Evolutionary conservation across 2,113 vertebrate genomes (phyloP).

Genomic region (Isurus oxyrinchus): DNA sequence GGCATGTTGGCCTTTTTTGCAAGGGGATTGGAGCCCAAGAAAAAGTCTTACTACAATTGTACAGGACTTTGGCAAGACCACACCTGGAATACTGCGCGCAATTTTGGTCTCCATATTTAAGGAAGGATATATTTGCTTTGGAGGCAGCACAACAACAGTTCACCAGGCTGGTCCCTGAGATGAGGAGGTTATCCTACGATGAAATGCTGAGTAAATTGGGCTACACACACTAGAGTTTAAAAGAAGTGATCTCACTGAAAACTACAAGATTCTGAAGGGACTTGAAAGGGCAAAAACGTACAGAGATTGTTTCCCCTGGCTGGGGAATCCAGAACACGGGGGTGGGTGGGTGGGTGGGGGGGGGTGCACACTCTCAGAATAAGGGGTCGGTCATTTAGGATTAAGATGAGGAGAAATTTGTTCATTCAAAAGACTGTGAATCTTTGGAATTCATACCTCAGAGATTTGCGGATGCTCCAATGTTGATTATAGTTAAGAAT

Average conservation of each 20-base stretch:
- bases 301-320: background rate
- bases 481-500: too few species aligned
- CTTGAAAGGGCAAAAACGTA: background rate
- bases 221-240: background rate
- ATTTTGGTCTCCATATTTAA: background rate
- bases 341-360: too few species aligned
- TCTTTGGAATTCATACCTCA: too few species aligned
- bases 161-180: background rate
- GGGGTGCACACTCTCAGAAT: too few species aligned
- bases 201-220: background rate
- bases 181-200: background rate
- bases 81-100: background rate
- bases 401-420: too few species aligned
- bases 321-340: background rate
- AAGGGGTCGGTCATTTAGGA: too few species aligned
- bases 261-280: background rate
- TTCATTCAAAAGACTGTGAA: too few species aligned
- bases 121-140: background rate
- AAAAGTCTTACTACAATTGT: background rate
- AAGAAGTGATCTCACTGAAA: background rate
- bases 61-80: background rate
- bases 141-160: too few species aligned
- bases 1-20: background rate
- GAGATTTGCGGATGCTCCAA: too few species aligned
- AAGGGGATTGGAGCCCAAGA: background rate